phyloP scores from a whole-genome alignment of 2,888 invertebrate species.

The Carterocephalus palaemon region DNA sequence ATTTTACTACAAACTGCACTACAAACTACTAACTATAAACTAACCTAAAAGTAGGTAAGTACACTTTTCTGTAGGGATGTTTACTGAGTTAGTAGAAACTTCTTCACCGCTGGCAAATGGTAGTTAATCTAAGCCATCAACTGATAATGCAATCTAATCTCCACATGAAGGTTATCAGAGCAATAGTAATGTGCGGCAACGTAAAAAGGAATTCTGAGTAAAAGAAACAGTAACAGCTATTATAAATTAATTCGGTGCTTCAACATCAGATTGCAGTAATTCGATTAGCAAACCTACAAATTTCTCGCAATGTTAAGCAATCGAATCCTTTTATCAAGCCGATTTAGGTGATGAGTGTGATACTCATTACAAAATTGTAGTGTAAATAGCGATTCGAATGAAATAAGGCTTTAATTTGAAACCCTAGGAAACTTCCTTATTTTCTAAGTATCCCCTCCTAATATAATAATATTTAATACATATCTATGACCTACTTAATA shows the following conservation, averaged over 20 bases:
- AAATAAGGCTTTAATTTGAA: too few relatives aligned
- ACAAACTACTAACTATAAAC: neutral
- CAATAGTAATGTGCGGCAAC: conserved; percentile 50
- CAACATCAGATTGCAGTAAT: conserved; percentile 33
- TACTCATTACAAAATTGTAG: conserved; percentile 15
- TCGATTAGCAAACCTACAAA: conserved; percentile 5
- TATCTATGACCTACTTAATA: too few relatives aligned
- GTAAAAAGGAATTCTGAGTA: conserved; percentile 53
- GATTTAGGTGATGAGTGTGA: neutral
- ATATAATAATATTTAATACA: too few relatives aligned
- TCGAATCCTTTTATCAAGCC: conserved; percentile 3
- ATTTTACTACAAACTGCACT: too few relatives aligned
- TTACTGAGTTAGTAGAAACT: conserved; percentile 20
- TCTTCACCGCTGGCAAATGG: conserved; percentile 61
- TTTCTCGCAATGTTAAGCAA: neutral
- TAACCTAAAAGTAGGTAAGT: conserved; percentile 3
- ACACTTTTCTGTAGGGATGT: conserved; percentile 8
- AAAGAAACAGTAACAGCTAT: conserved; percentile 53
- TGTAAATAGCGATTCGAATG: conserved; percentile 25
- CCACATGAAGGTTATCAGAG: conserved; percentile 49
- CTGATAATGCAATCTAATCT: conserved; percentile 66
- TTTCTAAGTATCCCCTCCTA: too few relatives aligned
- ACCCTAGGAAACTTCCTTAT: too few relatives aligned
- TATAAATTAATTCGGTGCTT: conserved; percentile 42
- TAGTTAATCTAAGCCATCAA: conserved; percentile 72